Base-by-base conservation (phyloP, 2,888 invertebrate species). In the Unio delphinus region DNA sequence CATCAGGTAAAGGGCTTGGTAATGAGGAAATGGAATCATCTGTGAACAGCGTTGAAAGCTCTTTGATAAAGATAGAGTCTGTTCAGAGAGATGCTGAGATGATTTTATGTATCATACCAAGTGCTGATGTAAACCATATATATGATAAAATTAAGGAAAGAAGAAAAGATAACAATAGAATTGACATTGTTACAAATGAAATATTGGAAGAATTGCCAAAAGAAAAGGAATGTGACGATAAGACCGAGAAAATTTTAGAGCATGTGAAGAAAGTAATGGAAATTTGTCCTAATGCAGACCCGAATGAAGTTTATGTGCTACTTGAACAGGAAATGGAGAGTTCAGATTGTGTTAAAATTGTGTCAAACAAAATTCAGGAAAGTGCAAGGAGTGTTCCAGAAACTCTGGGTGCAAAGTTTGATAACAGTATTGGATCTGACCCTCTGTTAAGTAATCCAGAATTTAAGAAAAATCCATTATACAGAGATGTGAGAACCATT, bases 391-490 rank as follows among this genome's bases (percentile, higher is more conserved):
- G 26, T 59, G 26, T 59, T 59, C 23, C 59, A 15, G 65, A 60
- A 68, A 63, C 55, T 68, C 64, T 0, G 5, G 20, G 8, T n/a
- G 30, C 28, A 58, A 61, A 30, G 18, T 17, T 55, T 30, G 54
- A 65, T 26, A 65, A 28, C 57, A 1, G 34, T 18, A 30, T 62
- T 55, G 55, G 73, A 72, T 63, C 64, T 17, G 71, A 73, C 34
- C 73, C 79, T 8, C 55, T 76, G 23, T 64, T 78, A n/a, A 72
- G 68, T 68, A 81, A 84, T 68, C 79, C 83, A 26, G 59, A 71
- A 11, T 72, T 82, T 28, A 75, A 67, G 28, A 79, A 79, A 70
- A 85, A 88, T 73, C 83, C 84, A n/a, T 70, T 88, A 15, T 85
- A 80, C 63, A 70, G 67, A 65, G 87, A 88, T 69, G 83, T 84